Evolutionary conservation across 2,888 invertebrate species (phyloP).

Genomic region (Therioaphis trifolii): DNA sequence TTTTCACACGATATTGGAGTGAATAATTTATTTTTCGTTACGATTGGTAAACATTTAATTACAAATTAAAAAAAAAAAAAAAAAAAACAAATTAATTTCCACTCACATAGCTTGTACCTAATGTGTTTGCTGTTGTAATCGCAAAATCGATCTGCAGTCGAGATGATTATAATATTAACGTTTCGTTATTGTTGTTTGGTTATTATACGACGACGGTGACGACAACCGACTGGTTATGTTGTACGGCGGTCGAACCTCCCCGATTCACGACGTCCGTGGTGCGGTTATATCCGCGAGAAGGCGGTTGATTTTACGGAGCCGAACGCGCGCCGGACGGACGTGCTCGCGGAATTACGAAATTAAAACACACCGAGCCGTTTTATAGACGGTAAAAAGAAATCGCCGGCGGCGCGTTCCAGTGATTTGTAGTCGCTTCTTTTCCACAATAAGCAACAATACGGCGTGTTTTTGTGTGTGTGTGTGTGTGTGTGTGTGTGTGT

Average conservation of each 20-base stretch:
- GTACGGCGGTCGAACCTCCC: neutral
- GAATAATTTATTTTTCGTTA: too few species aligned
- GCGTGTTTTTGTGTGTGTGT: neutral
- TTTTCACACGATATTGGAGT: too few species aligned
- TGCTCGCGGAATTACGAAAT: conserved; percentile 33
- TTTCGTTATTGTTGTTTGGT: neutral
- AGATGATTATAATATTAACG: neutral
- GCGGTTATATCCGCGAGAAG: neutral
- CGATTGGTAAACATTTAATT: too few species aligned
- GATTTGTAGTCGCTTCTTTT: conserved; percentile 47
- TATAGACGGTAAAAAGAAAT: neutral
- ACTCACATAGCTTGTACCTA: too few species aligned
- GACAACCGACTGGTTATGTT: too few species aligned
- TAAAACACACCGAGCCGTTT: neutral
- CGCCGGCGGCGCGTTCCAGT: conserved; percentile 9
- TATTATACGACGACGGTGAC: too few species aligned
- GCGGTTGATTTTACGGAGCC: neutral
- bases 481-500: neutral
- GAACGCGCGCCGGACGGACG: neutral
- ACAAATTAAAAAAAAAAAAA: too few species aligned
- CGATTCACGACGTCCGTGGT: neutral
- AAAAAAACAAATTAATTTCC: too few species aligned
- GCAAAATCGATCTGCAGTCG: too few species aligned
- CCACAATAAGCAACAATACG: conserved; percentile 30
- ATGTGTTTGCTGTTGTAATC: too few species aligned